Evolutionary conservation across 35 echinoderm and acorn worm genomes (phyloP), one percentile per base, ranked within the genome.

Genomic region (Apostichopus californicus): DNA sequence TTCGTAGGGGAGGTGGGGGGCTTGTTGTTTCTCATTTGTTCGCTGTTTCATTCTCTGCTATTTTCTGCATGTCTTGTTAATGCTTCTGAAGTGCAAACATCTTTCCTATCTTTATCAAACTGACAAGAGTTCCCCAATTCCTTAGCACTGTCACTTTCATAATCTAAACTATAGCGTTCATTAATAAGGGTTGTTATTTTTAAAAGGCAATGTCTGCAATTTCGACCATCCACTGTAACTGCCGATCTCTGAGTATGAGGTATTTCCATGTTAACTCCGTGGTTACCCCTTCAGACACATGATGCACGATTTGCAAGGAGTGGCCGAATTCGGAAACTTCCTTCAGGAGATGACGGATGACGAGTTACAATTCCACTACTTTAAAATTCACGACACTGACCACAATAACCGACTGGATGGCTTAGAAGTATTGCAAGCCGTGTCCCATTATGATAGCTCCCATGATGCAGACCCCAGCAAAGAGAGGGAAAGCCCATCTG

Each of bases 371-470:
- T 94, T 94, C 73, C 75, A 94, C 73, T 94, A 94, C 87, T 94
- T 94, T 79, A 94, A 94, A 25, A 70, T 94, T 55, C 93, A 94
- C 57, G 93, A 94, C 71, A 78, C 82, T 1, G 93, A 94, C 87
- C 79, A 92, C 13, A 94, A 94, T 83, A 94, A 94, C 60, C 93
- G 89, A 3, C 81, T 94, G 13, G 93, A 94, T 78, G 93, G 93
- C 23, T 23, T 94, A 25, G 93, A 94, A 87, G 87, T 94, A 8
- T 86, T 94, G 80, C 81, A 91, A 59, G 93, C 89, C 7, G 56
- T 94, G n/a, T 83, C 87, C 52, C 93, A 94, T 80, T 91, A 64
- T 79, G 87, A 94, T 57, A 72, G 78, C 54, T 90, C 80, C 1
- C 60, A 87, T 5, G 75, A 78, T 14, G 64, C 14, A 22, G 46